Conservation (phyloP, 2,888 invertebrate species). For the Acronicta psi region DNA sequence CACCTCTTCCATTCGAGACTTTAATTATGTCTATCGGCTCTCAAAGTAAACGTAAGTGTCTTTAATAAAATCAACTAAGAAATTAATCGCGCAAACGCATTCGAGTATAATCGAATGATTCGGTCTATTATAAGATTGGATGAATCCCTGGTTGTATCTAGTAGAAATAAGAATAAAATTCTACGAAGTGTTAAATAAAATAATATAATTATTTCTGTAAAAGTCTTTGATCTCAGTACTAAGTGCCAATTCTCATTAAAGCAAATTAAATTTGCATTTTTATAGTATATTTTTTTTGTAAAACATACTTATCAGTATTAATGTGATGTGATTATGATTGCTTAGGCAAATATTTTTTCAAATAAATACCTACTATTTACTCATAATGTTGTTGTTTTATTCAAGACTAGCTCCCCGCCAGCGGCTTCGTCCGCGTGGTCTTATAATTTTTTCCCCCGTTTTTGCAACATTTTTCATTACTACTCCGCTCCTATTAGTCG, state of each 20-base stretch:
- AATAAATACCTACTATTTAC: slow-evolving; percentile 65
- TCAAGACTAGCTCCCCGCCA: no score
- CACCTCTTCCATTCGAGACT: neutral
- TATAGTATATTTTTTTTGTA: neutral
- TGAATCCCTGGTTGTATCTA: neutral
- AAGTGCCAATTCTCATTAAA: slow-evolving; percentile 45
- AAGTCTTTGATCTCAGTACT: slow-evolving; percentile 40
- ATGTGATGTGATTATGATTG: slow-evolving; percentile 30
- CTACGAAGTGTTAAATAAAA: slow-evolving; percentile 19
- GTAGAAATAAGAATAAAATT: slow-evolving; percentile 20
- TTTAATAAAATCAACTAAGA: neutral
- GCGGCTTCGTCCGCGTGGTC: no score
- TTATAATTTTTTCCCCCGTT: no score
- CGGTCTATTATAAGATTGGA: neutral
- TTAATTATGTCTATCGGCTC: no score
- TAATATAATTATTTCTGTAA: neutral
- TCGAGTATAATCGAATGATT: neutral
- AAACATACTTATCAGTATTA: slow-evolving; percentile 29
- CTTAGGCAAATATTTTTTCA: slow-evolving; percentile 56
- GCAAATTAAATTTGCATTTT: slow-evolving; percentile 55
- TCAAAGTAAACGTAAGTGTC: no score
- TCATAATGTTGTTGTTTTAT: slow-evolving; percentile 6
- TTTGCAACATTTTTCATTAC: no score
- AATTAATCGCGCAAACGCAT: slow-evolving; percentile 1
- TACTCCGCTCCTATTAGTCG: no score